Conservation (phyloP, 2,797 vertebrate species). For the Acanthurus lineatus region DNA sequence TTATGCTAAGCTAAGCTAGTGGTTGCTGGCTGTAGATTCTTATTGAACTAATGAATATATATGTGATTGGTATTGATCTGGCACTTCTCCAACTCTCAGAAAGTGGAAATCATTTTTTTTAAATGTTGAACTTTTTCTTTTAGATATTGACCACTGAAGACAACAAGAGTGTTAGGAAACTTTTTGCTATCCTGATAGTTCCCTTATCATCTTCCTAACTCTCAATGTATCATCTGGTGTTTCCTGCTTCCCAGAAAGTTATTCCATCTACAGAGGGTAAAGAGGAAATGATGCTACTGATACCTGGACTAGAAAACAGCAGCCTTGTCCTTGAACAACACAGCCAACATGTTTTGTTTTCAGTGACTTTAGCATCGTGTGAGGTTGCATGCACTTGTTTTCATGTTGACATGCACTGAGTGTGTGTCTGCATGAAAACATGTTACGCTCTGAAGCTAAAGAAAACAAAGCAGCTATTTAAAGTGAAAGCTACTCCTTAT, state of each 20-base stretch:
- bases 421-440: slow-evolving; percentile 53
- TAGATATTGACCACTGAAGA: neutral
- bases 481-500: slow-evolving; percentile 33
- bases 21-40: neutral
- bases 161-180: too few species aligned
- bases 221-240: too few species aligned
- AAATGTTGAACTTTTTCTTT: slow-evolving; percentile 1
- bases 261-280: too few species aligned
- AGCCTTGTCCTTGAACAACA: slow-evolving; percentile 30
- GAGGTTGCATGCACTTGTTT: slow-evolving; percentile 17
- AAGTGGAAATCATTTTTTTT: neutral
- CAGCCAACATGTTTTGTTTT: slow-evolving; percentile 31
- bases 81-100: neutral
- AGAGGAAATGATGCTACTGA: too few species aligned
- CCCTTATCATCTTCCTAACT: too few species aligned
- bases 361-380: slow-evolving; percentile 42
- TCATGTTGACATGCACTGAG: slow-evolving; percentile 12
- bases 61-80: neutral
- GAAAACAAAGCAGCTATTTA: slow-evolving; percentile 42
- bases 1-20: neutral
- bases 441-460: slow-evolving; percentile 42
- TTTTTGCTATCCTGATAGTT: too few species aligned
- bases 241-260: too few species aligned
- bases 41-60: neutral
- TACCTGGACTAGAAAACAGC: neutral